Base-by-base conservation (phyloP, 2,113 vertebrate species). In the Cygnus atratus region DNA sequence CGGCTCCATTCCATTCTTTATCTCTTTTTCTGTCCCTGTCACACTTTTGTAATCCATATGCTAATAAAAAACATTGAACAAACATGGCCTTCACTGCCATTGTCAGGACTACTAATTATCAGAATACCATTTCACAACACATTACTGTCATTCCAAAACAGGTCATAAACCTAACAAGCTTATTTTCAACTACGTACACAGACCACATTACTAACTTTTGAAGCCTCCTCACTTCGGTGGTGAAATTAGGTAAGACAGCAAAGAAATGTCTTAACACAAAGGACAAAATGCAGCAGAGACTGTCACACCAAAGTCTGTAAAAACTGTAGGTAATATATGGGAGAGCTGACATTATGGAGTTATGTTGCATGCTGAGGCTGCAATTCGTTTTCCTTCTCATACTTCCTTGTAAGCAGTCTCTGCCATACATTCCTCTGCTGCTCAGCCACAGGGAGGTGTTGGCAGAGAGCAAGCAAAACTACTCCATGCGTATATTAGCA, bases 361-460 rank as follows among this genome's bases (percentile, higher is more conserved):
- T 81, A 28, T 19, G 21, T 26, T 65, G 73, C 61, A 81, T 61
- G n/a, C 28, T 62, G 50, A 29, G 4, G 75, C 67, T 88, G 58
- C 57, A 74, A 35, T 63, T 77, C 88, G 46, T 84, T 91, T 90
- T 89, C 44, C 55, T 84, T 95, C 84, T 93, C 73, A 25, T 75
- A 74, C 33, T 91, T 93, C 39, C 73, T 59, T 54, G 48, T 48
- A 75, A 94, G 68, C 50, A 90, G 17, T 77, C 63, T 92, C 72
- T 86, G 82, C 84, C 72, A 70, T 57, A 46, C 82, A 92, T 96
- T 96, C 90, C 94, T 90, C 68, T 25, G 73, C 8, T 68, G 63
- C 90, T 92, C 75, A 84, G 90, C 88, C 90, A 88, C 75, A 74
- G 46, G 59, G 80, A 2, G 4, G 55, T 59, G 75, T 50, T 94